Evolutionary conservation across 2,797 vertebrate species (phyloP).

Genomic region (Silurus lanzhouensis): DNA sequence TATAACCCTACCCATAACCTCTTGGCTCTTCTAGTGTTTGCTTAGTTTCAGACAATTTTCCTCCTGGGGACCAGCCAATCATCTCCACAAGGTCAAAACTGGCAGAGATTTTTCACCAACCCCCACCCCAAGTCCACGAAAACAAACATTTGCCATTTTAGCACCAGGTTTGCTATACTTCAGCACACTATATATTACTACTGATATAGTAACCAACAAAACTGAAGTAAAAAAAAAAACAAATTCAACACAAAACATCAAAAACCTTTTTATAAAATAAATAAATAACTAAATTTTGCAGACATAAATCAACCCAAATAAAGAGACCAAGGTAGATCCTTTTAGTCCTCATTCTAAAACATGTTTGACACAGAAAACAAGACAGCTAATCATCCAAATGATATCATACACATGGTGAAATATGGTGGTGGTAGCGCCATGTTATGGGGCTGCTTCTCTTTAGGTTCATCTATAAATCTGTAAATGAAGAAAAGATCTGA

Average conservation of each 20-base stretch:
- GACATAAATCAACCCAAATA: background rate
- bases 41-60: background rate
- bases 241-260: background rate
- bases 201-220: background rate
- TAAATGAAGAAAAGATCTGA: background rate
- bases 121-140: background rate
- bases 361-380: background rate
- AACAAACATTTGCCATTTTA: background rate
- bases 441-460: background rate
- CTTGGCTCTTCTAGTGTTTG: background rate
- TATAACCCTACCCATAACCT: background rate
- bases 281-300: no score
- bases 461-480: background rate
- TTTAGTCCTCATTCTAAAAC: background rate
- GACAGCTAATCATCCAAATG: background rate
- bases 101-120: background rate
- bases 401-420: no score
- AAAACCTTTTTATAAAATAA: background rate
- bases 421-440: background rate
- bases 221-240: background rate
- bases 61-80: constrained; percentile 1
- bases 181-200: background rate
- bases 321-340: background rate
- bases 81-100: background rate
- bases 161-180: background rate